phyloP scores from a whole-genome alignment of 2,113 vertebrate species.

The Myotis brandtii region DNA sequence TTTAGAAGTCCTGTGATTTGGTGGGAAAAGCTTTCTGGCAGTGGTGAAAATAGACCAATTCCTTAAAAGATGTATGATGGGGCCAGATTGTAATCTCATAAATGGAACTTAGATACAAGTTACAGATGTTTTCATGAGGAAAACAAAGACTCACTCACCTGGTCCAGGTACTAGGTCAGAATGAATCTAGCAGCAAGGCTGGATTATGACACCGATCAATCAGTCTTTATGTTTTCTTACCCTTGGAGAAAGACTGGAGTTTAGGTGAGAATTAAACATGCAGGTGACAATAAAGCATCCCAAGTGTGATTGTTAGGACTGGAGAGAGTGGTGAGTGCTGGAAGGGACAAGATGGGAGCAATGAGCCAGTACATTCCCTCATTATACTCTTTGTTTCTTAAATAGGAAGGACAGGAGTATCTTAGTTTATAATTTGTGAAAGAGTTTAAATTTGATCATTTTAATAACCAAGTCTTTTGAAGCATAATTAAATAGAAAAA shows the following conservation, averaged over 20 bases:
- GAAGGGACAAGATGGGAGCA: no score
- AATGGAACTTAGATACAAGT: background rate
- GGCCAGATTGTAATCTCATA: background rate
- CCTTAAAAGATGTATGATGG: background rate
- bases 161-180: background rate
- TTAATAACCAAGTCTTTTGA: constrained; percentile 15
- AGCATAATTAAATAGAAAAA: background rate
- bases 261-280: background rate
- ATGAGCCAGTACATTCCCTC: background rate
- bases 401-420: background rate
- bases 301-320: background rate
- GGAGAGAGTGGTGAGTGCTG: rapidly evolving
- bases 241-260: background rate
- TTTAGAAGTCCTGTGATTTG: background rate
- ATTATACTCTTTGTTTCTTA: background rate
- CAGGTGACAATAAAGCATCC: background rate
- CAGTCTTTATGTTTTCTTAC: background rate
- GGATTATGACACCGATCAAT: background rate
- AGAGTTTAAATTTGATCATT: background rate
- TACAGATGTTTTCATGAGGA: background rate
- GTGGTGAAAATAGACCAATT: background rate
- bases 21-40: constrained; percentile 10
- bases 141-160: background rate
- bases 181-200: background rate
- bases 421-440: background rate